These are phyloP conservation scores for Paramisgurnus dabryanus DNA, from an alignment of 2,113 vertebrate species.

Conservation along the genomic window DNA sequence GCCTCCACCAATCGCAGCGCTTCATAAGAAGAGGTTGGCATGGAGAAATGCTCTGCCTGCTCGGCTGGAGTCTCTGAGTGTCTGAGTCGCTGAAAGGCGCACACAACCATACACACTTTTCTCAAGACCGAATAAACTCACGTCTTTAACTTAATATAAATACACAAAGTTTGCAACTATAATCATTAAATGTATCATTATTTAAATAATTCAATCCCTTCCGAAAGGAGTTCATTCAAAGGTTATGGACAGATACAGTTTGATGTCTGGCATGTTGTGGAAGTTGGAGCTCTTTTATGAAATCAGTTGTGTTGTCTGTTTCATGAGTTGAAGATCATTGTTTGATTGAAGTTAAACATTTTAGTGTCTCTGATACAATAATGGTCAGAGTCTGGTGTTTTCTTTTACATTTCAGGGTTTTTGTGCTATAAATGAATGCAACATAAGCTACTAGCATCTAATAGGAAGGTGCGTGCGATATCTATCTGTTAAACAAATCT, in stretches of 20 bases:
- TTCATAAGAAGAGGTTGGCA: slow-evolving; percentile 41
- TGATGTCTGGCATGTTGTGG: no score
- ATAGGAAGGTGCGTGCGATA: background rate
- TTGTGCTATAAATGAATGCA: background rate
- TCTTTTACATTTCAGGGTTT: slow-evolving; percentile 10
- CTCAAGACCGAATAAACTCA: no score
- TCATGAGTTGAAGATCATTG: no score
- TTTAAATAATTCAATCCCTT: no score
- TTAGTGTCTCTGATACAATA: no score
- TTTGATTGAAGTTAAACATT: background rate
- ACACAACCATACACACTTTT: background rate
- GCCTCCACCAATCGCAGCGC: slow-evolving; percentile 60
- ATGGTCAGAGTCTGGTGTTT: background rate
- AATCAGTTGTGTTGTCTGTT: no score
- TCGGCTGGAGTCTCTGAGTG: slow-evolving; percentile 43
- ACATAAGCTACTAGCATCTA: background rate
- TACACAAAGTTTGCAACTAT: background rate
- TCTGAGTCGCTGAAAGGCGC: slow-evolving; percentile 53
- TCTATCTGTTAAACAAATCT: slow-evolving; percentile 28
- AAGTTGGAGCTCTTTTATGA: no score
- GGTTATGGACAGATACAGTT: no score
- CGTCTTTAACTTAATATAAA: no score
- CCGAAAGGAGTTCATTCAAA: no score
- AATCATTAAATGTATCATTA: background rate
- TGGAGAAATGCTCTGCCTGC: slow-evolving; percentile 49